Base-by-base conservation (phyloP, 2,888 invertebrate genomes). In the Lepetodrilus schrolli region DNA sequence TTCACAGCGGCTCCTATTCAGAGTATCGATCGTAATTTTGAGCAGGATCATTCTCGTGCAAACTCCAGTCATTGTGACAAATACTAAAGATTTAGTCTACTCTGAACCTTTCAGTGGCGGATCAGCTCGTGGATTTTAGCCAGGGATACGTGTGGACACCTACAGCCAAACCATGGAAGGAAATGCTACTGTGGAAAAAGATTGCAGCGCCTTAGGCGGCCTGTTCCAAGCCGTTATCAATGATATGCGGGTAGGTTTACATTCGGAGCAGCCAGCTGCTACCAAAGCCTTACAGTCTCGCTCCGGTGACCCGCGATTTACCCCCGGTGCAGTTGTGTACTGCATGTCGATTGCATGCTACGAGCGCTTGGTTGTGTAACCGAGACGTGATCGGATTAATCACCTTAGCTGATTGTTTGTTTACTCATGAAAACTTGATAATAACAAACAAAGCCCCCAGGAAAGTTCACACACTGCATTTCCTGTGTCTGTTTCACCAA, bases 211-310 rank as follows among this genome's bases (percentile, higher is more conserved):
- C 84, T 92, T 97, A 89, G 97, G 97, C 91, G 96, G 95, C 90
- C 93, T 98, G 84, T 98, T 98, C 91, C 96, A 97, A 92, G 96
- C 96, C 91, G 96, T 98, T 86, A 95, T 98, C 87, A 94, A 94
- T 88, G 98, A 98, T 91, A 95, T 98, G 95, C 98, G 98, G 95
- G 98, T 97, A 93, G 92, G 93, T 81, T 78, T 68, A 34, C 26
- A n/a, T n/a, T n/a, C n/a, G n/a, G n/a, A n/a, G n/a, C n/a, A n/a
- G n/a, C n/a, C n/a, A n/a, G n/a, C n/a, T n/a, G n/a, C n/a, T n/a
- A n/a, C n/a, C n/a, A n/a, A n/a, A n/a, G n/a, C n/a, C n/a, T n/a
- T 43, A 38, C 38, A 26, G 30, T 43, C 13, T 72, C 26, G 43
- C 47, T 66, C 34, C 20, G 17, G 34, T 43, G 43, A 43, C 43